These are phyloP conservation scores for Cliona cf. orientalis DNA, from an alignment of 37 sponge, comb jelly and placozoan species.

Conservation along the genomic window DNA sequence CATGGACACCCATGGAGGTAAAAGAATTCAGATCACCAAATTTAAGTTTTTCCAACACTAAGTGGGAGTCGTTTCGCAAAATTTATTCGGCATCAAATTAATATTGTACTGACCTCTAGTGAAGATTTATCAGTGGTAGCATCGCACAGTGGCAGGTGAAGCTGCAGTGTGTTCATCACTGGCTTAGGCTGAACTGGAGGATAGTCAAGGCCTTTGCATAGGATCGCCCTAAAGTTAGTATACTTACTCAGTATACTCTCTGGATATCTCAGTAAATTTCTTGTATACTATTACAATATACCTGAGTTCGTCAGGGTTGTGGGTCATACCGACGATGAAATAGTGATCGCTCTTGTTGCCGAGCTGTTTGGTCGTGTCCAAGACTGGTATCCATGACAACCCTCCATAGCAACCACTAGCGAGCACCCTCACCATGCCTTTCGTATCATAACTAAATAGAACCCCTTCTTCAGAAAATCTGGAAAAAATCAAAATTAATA, in stretches of 20 bases:
- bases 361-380: constrained; percentile 57
- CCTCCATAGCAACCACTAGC: constrained; percentile 37
- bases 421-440: constrained; percentile 71
- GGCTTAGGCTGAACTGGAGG: constrained; percentile 80
- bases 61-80: too few relatives aligned
- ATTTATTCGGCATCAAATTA: too few relatives aligned
- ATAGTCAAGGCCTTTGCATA: constrained; percentile 74
- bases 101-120: too few relatives aligned
- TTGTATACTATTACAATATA: neutral
- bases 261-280: neutral
- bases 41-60: too few relatives aligned
- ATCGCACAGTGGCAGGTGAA: constrained; percentile 80
- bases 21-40: too few relatives aligned
- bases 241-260: too few relatives aligned
- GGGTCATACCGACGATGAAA: constrained; percentile 78
- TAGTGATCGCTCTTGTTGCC: constrained; percentile 70
- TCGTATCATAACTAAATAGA: constrained; percentile 58
- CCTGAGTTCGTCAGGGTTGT: constrained; percentile 74
- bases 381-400: constrained; percentile 72
- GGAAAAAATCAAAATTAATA: neutral
- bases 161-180: constrained; percentile 65
- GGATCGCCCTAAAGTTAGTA: constrained; percentile 70
- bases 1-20: too few relatives aligned
- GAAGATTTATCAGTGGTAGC: constrained; percentile 53
- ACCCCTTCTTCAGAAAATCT: constrained; percentile 71